These are phyloP conservation scores for Mesembrinibis cayennensis DNA, from an alignment of 2,113 vertebrate genomes.

Conservation along the genomic window DNA sequence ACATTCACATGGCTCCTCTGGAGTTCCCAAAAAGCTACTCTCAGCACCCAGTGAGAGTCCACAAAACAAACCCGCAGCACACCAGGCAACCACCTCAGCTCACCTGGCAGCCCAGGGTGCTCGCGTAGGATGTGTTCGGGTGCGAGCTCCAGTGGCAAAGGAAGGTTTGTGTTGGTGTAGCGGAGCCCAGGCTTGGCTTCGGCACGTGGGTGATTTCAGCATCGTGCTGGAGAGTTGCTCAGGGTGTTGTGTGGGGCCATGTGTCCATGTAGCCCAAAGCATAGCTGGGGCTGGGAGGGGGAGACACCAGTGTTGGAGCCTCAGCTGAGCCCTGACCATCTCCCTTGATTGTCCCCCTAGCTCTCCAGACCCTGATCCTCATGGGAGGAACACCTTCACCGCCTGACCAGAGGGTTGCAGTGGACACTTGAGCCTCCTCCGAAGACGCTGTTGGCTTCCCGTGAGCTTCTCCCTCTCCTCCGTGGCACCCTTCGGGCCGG, in stretches of 20 bases:
- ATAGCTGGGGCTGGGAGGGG: not conserved
- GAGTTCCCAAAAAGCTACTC: not conserved
- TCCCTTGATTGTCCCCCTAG: slow-evolving; percentile 23
- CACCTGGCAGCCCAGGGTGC: not conserved
- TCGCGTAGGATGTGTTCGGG: accelerated
- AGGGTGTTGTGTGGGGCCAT: accelerated
- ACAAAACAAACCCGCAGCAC: not conserved
- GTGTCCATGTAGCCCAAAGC: accelerated
- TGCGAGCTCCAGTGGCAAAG: not conserved
- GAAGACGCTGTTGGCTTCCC: not conserved
- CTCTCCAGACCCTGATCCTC: slow-evolving; percentile 62
- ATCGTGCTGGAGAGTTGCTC: accelerated
- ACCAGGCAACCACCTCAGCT: accelerated
- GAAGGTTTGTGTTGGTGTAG: not conserved
- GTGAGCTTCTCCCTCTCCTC: not conserved
- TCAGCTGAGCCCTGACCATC: not conserved
- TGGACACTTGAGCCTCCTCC: not conserved
- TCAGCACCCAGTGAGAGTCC: not conserved
- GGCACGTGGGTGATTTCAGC: not conserved
- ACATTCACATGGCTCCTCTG: not conserved
- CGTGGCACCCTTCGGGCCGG: not conserved
- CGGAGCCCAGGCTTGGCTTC: not conserved
- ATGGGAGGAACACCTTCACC: slow-evolving; percentile 37
- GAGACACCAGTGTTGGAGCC: accelerated
- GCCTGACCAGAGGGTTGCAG: not conserved